phyloP scores from a whole-genome alignment of 2,888 invertebrate genomes.

The Siphonodentalium dalli region DNA sequence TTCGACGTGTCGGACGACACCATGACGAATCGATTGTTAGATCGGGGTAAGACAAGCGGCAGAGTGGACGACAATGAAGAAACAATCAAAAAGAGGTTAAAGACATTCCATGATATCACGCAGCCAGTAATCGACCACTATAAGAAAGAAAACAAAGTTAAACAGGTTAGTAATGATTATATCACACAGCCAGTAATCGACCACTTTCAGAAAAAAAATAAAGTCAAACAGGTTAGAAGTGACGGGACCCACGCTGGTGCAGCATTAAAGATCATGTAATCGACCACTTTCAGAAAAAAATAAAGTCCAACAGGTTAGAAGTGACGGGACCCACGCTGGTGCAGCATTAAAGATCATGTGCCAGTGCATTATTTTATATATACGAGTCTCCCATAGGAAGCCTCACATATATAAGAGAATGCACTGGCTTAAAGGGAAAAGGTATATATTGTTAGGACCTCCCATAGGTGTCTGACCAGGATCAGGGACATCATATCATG shows the following conservation, averaged over 20 bases:
- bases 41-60: slow-evolving; percentile 80
- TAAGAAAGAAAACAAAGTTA: slow-evolving; percentile 74
- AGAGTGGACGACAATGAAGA: slow-evolving; percentile 93
- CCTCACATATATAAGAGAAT: too few relatives aligned
- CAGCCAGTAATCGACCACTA: slow-evolving; percentile 86
- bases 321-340: too few relatives aligned
- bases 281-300: too few relatives aligned
- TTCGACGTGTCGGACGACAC: slow-evolving; percentile 84
- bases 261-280: background rate
- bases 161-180: slow-evolving; percentile 68
- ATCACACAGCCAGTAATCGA: slow-evolving; percentile 72
- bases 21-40: slow-evolving; percentile 77
- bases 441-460: too few relatives aligned
- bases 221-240: slow-evolving; percentile 71
- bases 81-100: slow-evolving; percentile 87
- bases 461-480: too few relatives aligned
- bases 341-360: background rate
- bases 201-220: slow-evolving; percentile 80
- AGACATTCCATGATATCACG: slow-evolving; percentile 88
- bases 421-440: too few relatives aligned
- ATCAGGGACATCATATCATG: too few relatives aligned
- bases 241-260: too few relatives aligned
- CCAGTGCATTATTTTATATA: too few relatives aligned
- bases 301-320: too few relatives aligned
- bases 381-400: too few relatives aligned